Evolutionary conservation across 2,113 vertebrate genomes (phyloP).

Genomic region (Tachysurus fulvidraco): DNA sequence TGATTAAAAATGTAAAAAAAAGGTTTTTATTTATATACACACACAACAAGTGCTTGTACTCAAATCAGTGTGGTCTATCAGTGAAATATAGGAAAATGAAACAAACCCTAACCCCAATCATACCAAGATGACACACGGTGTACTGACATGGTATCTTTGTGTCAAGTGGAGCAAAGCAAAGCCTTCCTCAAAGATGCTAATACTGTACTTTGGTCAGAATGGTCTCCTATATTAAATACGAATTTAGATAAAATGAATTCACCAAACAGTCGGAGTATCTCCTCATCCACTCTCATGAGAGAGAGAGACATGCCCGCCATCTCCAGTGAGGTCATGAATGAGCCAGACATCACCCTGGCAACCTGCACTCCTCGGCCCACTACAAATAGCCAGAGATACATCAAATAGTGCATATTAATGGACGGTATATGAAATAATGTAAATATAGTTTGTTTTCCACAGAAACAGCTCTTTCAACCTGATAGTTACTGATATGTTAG

Average conservation of each 20-base stretch:
- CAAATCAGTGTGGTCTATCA: too few relatives aligned
- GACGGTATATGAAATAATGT: background rate
- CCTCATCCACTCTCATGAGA: slow-evolving; percentile 76
- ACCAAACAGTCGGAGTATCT: slow-evolving; percentile 83
- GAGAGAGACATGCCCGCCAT: slow-evolving; percentile 92
- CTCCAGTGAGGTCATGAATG: slow-evolving; percentile 93
- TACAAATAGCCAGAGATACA: slow-evolving; percentile 56
- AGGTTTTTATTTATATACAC: too few relatives aligned
- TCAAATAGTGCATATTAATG: background rate
- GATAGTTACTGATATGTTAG: background rate
- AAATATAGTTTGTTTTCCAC: background rate
- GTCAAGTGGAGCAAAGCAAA: too few relatives aligned
- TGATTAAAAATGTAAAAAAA: background rate
- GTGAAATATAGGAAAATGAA: too few relatives aligned
- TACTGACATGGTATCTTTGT: too few relatives aligned
- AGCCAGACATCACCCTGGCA: slow-evolving; percentile 81
- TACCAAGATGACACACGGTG: too few relatives aligned
- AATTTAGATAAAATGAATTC: slow-evolving; percentile 47
- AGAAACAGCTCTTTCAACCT: background rate
- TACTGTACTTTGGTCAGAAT: background rate
- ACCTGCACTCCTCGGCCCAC: slow-evolving; percentile 76
- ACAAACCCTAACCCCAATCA: too few relatives aligned
- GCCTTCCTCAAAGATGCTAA: too few relatives aligned
- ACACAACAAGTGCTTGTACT: too few relatives aligned
- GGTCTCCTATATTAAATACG: background rate